phyloP scores from a whole-genome alignment of 2,888 invertebrate species.

The Heteropelma amictum region DNA sequence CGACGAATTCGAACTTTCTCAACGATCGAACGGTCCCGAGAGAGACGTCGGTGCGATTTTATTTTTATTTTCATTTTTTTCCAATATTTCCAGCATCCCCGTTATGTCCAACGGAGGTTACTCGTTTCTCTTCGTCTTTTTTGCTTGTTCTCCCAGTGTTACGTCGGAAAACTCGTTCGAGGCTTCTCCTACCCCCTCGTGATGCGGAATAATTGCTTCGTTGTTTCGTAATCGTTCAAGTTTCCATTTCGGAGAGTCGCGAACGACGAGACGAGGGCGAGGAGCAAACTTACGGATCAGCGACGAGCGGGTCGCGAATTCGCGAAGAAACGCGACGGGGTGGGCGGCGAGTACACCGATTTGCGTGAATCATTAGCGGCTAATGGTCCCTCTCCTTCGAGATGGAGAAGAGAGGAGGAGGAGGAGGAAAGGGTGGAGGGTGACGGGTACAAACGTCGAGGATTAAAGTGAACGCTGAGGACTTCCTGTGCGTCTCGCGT shows the following conservation, averaged over 20 bases:
- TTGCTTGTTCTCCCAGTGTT: background rate
- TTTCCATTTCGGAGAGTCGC: constrained; percentile 11
- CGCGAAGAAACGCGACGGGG: constrained; percentile 47
- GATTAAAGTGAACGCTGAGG: constrained; percentile 16
- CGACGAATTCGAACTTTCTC: too few relatives aligned
- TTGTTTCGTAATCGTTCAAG: constrained; percentile 49
- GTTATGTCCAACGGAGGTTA: too few relatives aligned
- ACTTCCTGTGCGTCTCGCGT: constrained; percentile 61
- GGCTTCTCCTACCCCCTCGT: constrained; percentile 8
- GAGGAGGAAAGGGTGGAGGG: background rate
- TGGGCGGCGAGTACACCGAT: constrained; percentile 60
- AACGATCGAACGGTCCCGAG: too few relatives aligned
- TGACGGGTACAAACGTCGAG: background rate
- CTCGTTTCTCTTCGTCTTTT: too few relatives aligned
- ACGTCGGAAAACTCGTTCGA: constrained; percentile 15
- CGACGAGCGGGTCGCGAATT: constrained; percentile 33
- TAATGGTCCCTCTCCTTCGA: constrained; percentile 48
- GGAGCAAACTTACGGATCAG: constrained; percentile 9
- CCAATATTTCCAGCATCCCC: too few relatives aligned
- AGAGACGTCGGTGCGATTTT: too few relatives aligned
- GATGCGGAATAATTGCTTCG: constrained; percentile 44
- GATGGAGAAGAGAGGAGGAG: too few relatives aligned
- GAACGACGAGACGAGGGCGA: constrained; percentile 29
- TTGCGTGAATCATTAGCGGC: constrained; percentile 68
- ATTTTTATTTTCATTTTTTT: too few relatives aligned